Conservation (phyloP, 2,797 vertebrate genomes). For the Zenarchopterus dispar region DNA sequence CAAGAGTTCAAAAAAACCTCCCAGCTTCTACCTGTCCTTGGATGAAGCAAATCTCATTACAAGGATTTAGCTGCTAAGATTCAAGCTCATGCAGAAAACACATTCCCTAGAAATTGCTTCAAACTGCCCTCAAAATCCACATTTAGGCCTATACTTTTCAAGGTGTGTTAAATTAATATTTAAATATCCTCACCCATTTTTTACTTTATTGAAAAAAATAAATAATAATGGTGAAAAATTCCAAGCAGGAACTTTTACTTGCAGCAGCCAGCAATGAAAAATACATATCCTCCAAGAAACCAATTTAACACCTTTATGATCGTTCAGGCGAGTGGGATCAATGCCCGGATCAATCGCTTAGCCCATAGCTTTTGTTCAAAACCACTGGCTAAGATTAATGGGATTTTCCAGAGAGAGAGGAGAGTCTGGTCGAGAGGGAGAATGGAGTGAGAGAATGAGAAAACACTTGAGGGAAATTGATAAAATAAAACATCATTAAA, state of each 20-base stretch:
- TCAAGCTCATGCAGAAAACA: conserved; percentile 39
- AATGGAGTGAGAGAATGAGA: conserved; percentile 75
- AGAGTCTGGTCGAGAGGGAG: conserved; percentile 47
- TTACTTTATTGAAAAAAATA: conserved; percentile 17
- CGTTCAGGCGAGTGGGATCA: conserved; percentile 81
- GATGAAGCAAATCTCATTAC: conserved; percentile 46
- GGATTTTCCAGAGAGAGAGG: conserved; percentile 73
- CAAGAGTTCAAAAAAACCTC: conserved; percentile 21
- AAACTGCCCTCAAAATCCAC: conserved; percentile 62
- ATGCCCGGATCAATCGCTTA: conserved; percentile 82
- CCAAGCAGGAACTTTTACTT: conserved; percentile 62
- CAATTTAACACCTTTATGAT: conserved; percentile 85
- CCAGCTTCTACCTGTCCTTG: conserved; percentile 38
- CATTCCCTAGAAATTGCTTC: conserved; percentile 47
- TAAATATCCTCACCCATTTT: conserved; percentile 65
- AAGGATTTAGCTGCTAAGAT: conserved; percentile 49
- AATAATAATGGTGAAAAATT: conserved; percentile 44
- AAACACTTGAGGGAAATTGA: conserved; percentile 74
- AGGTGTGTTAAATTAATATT: conserved; percentile 66
- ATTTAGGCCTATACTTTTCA: conserved; percentile 59
- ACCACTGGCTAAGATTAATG: conserved; percentile 79
- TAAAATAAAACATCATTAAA: conserved; percentile 79
- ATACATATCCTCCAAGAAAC: conserved; percentile 84
- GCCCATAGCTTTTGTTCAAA: conserved; percentile 82
- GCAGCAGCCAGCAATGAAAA: conserved; percentile 76